phyloP scores from a whole-genome alignment of 2,888 invertebrate genomes.

The Sabellastarte sp. region DNA sequence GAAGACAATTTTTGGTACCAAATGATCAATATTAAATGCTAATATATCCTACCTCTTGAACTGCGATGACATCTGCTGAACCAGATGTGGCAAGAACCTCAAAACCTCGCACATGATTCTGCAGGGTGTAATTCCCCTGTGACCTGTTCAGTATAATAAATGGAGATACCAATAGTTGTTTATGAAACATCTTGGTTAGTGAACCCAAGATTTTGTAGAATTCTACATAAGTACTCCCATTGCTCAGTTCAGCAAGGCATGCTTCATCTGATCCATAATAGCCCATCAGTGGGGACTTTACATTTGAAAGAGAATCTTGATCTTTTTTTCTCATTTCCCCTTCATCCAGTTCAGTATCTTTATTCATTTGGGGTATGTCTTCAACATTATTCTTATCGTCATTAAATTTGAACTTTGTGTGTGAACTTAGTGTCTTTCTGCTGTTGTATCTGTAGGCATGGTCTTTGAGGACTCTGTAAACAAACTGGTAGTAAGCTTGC shows the following conservation, averaged over 20 bases:
- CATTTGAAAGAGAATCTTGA: too few species aligned
- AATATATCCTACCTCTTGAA: too few species aligned
- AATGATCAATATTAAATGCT: too few species aligned
- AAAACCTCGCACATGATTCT: neutral
- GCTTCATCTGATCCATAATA: neutral
- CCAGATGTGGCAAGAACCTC: neutral
- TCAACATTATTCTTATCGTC: neutral
- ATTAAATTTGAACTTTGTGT: neutral
- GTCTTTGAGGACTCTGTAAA: neutral
- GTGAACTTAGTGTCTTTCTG: neutral
- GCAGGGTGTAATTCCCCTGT: neutral
- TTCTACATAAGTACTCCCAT: neutral
- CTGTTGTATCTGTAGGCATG: neutral
- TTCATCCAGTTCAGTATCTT: too few species aligned
- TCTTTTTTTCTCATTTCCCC: too few species aligned
- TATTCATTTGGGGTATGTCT: neutral
- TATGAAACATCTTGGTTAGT: neutral
- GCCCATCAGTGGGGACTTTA: neutral
- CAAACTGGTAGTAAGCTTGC: neutral
- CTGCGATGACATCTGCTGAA: neutral
- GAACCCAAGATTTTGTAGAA: neutral
- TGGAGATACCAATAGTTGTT: neutral
- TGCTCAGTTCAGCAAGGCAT: neutral
- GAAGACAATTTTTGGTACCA: too few species aligned
- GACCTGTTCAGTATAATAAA: neutral